Evolutionary conservation across 2,797 vertebrate genomes (phyloP), one percentile per base, ranked within the genome.

Genomic region (Eleutherodactylus coqui): DNA sequence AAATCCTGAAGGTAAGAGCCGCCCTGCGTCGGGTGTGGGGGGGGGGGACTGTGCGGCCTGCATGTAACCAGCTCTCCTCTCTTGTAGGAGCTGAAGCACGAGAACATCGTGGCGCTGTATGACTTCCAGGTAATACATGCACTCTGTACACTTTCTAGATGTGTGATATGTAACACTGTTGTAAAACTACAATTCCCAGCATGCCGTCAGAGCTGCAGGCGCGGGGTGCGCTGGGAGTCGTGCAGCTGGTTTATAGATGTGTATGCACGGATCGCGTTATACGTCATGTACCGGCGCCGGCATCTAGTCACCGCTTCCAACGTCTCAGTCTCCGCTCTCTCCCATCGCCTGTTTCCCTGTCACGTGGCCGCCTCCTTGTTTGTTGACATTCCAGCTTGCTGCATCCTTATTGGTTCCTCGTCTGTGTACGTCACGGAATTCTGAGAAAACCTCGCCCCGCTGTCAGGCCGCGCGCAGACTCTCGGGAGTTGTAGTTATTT

Each of bases 71-170:
- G 34, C 47, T 11, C 0, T 51, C 75, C 85, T 19, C 34, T 88
- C 89, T 91, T 88, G 84, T 92, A 99, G 98, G 98, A 99, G 85
- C 85, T 99, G 91, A 98, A 97, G 93, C 97, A 99, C 93, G 97
- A 98, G 80, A 98, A 99, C 89, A 99, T 99, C 73, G 98, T 99
- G 85, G 93, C 97, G 64, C 93, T 99, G 82, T 96, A 98, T 53
- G 98, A 99, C 91, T 99, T 97, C 90, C 97, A 99, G 97, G 98
- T 99, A 94, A 89, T n/a, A n/a, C n/a, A 83, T 11, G 75, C 27
- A 2, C 1, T 11, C 0, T 14, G 13, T 62, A 60, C 58, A 16
- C 4, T 10, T 8, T 5, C 1, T 19, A 1, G 4, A 11, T 64
- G 60, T 13, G 29, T 67, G 32, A 0, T 73, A 2, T 73, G 7